Conservation (phyloP, 2,888 invertebrate species). For the Kryphioiulus occultus region DNA sequence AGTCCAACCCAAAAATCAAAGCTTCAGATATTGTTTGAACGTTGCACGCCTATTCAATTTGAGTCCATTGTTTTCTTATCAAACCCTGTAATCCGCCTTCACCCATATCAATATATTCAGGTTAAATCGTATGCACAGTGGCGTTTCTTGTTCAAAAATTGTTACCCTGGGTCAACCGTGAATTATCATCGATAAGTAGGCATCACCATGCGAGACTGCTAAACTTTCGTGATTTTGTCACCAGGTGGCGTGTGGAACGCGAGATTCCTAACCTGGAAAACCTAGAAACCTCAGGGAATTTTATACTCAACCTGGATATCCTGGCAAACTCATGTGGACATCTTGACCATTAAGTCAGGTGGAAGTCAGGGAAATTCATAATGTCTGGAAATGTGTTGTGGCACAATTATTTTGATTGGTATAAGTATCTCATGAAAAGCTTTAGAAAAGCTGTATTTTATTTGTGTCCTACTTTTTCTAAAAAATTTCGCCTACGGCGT, state of each 20-base stretch:
- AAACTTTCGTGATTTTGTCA: not conserved
- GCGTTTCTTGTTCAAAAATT: conserved; percentile 10
- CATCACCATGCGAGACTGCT: not conserved
- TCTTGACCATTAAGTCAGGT: too few species aligned
- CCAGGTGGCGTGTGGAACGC: not conserved
- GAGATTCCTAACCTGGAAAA: too few species aligned
- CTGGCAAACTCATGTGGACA: too few species aligned
- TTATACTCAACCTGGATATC: too few species aligned
- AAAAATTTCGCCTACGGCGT: too few species aligned
- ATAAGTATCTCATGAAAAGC: too few species aligned
- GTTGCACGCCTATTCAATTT: not conserved
- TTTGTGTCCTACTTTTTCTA: too few species aligned
- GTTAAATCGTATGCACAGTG: not conserved
- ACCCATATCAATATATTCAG: conserved; percentile 2
- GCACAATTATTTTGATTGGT: too few species aligned
- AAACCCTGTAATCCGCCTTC: conserved; percentile 24
- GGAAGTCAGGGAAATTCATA: too few species aligned
- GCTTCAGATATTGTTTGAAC: not conserved
- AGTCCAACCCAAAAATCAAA: not conserved
- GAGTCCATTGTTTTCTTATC: conserved; percentile 22
- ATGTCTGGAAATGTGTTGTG: too few species aligned
- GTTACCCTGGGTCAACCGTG: not conserved
- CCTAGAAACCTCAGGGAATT: too few species aligned
- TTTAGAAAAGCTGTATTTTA: too few species aligned
- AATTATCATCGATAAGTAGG: not conserved